Percentiles rank a stretch among this genome's conserved stretches.
Evolutionary conservation across 2,797 vertebrate species (phyloP).

Genomic region (Anisognathus igniventris): DNA sequence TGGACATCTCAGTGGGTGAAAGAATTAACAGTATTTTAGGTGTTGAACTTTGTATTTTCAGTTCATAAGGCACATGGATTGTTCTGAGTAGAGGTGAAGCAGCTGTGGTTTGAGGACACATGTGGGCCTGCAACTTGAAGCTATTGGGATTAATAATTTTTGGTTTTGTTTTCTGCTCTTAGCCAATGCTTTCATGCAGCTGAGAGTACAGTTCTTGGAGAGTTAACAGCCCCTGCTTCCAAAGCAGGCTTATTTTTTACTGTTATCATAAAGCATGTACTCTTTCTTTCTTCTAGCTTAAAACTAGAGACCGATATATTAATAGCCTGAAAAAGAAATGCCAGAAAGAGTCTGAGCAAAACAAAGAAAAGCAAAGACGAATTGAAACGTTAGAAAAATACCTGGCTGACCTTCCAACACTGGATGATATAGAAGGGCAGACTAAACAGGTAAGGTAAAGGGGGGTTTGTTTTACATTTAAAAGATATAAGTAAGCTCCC

Average conservation of each 20-base stretch:
- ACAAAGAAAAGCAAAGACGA: slow-evolving; percentile 89
- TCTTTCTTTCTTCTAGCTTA: slow-evolving; percentile 78
- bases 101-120: not conserved
- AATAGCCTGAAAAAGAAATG: slow-evolving; percentile 93
- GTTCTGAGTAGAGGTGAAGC: not conserved
- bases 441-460: slow-evolving; percentile 81
- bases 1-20: not conserved
- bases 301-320: slow-evolving; percentile 94
- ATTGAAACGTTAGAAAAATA: slow-evolving; percentile 97
- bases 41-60: not conserved
- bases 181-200: not conserved
- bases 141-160: not conserved
- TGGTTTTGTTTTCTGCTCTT: not conserved
- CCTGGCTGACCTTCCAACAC: slow-evolving; percentile 89
- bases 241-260: not conserved
- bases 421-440: slow-evolving; percentile 88
- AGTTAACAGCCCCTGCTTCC: not conserved
- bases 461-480: not conserved
- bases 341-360: slow-evolving; percentile 89
- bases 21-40: not conserved
- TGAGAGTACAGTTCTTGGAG: not conserved
- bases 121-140: not conserved
- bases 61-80: not conserved
- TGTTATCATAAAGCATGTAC: not conserved
- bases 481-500: not conserved